Evolutionary conservation across 2,888 invertebrate species (phyloP).

Genomic region (Balanococcus diminutus): DNA sequence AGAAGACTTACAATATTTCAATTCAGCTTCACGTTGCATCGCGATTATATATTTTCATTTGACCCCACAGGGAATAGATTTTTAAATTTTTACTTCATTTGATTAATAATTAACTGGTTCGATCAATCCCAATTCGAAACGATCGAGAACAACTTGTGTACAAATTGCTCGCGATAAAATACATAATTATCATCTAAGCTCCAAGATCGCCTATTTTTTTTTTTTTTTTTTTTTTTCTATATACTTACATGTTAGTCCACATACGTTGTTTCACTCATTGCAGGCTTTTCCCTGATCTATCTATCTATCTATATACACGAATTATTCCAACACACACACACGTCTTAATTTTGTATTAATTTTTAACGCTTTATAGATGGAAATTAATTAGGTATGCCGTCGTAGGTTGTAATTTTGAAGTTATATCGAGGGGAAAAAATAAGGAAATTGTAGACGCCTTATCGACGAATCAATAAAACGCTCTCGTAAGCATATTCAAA

Average conservation of each 20-base stretch:
- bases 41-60: background rate
- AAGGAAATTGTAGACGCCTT: background rate
- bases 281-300: background rate
- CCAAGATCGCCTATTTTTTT: background rate
- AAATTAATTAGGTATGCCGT: background rate
- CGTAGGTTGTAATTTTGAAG: background rate
- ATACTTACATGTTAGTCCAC: background rate
- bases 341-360: background rate
- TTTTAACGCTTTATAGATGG: background rate
- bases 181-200: background rate
- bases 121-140: background rate
- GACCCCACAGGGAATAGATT: background rate
- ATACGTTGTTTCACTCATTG: background rate
- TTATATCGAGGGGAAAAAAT: background rate
- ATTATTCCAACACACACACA: too few species aligned
- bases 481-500: background rate
- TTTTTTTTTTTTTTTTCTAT: background rate
- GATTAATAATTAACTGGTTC: background rate
- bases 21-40: background rate
- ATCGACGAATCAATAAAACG: too few species aligned
- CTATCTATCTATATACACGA: background rate
- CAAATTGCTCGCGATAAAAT: slow-evolving; percentile 8
- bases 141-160: background rate
- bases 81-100: slow-evolving; percentile 9
- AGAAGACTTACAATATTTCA: too few species aligned